phyloP scores from a whole-genome alignment of 2,888 invertebrate genomes.

The Cheilosia grossa region DNA sequence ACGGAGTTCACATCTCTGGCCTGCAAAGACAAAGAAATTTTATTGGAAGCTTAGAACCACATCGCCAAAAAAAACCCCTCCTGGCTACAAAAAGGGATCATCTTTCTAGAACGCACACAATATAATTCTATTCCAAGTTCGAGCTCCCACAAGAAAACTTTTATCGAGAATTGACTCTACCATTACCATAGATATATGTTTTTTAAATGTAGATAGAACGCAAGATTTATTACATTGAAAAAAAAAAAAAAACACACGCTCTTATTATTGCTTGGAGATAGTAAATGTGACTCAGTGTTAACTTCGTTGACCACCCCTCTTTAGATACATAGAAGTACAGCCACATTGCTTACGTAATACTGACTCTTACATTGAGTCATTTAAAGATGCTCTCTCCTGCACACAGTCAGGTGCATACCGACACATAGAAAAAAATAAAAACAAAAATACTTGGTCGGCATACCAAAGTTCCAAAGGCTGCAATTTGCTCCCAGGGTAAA shows the following conservation, averaged over 20 bases:
- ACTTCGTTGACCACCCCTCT: background rate
- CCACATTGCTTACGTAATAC: conserved; percentile 17
- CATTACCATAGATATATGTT: background rate
- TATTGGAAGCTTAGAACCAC: no score
- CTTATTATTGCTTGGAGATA: conserved; percentile 17
- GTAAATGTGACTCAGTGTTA: conserved; percentile 8
- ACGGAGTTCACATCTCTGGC: no score
- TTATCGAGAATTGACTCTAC: conserved; percentile 4
- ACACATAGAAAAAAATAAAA: background rate
- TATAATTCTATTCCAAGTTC: background rate
- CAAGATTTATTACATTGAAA: conserved; percentile 31
- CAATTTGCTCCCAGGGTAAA: conserved; percentile 2
- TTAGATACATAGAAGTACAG: background rate
- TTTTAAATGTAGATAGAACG: conserved; percentile 6
- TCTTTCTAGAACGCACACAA: background rate
- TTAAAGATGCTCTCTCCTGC: background rate
- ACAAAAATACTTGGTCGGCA: background rate
- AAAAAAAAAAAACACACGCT: conserved; percentile 5
- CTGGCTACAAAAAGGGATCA: no score
- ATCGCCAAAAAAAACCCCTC: no score
- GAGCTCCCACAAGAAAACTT: background rate
- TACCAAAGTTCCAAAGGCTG: conserved; percentile 25
- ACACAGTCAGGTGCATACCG: conserved; percentile 17
- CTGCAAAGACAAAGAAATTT: no score
- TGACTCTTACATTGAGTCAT: conserved; percentile 16